Evolutionary conservation across 2,888 invertebrate genomes (phyloP).

Genomic region (Brachycybe producta): DNA sequence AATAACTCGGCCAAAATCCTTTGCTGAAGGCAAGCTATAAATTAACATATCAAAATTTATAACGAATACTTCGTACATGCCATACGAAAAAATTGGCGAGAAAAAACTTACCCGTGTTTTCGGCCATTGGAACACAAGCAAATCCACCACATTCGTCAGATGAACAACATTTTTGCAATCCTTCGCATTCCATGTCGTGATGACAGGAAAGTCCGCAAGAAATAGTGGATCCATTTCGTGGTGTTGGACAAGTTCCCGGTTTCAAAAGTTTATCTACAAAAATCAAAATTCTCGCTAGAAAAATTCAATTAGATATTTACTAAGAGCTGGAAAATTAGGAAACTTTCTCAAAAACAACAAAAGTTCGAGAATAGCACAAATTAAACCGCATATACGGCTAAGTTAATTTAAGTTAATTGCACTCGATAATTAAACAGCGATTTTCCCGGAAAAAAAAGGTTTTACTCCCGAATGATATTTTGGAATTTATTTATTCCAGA

Average conservation of each 20-base stretch:
- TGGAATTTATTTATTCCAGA: too few species aligned
- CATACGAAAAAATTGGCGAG: too few species aligned
- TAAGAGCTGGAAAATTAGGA: too few species aligned
- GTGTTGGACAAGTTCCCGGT: conserved; percentile 65
- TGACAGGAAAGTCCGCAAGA: conserved; percentile 27
- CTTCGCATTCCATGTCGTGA: conserved; percentile 68
- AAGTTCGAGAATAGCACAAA: too few species aligned
- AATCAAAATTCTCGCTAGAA: conserved; percentile 39
- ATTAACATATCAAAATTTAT: conserved; percentile 1
- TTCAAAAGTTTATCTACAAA: conserved; percentile 59
- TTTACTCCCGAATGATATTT: too few species aligned
- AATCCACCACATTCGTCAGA: conserved; percentile 53
- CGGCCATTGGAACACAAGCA: conserved; percentile 59
- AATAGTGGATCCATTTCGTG: conserved; percentile 19
- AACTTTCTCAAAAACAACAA: too few species aligned
- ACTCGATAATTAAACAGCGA: too few species aligned
- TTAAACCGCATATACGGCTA: too few species aligned
- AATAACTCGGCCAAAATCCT: conserved; percentile 61
- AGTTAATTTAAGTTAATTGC: too few species aligned
- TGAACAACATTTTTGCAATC: conserved; percentile 67
- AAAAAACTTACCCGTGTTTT: conserved; percentile 52
- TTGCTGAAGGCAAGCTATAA: conserved; percentile 56
- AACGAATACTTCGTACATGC: too few species aligned
- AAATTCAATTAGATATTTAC: too few species aligned
- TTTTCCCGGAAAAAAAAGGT: too few species aligned